Evolutionary conservation across 2,113 vertebrate species (phyloP).

Genomic region (Python bivittatus): DNA sequence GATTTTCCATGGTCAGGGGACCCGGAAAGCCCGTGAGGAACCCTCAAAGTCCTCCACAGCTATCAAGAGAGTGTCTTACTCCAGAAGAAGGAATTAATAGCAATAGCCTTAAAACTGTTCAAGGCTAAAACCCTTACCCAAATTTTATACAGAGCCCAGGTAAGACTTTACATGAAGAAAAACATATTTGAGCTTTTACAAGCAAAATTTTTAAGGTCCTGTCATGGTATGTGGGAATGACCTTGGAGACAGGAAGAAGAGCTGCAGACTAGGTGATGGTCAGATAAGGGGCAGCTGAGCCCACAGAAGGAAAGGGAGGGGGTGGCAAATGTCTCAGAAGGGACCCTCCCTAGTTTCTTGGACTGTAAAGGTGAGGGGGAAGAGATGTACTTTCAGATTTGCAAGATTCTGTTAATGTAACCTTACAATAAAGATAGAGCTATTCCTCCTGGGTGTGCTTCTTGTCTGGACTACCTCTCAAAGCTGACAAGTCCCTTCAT

Average conservation of each 20-base stretch:
- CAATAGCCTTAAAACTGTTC: not conserved
- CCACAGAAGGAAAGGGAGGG: not conserved
- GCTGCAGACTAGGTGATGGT: not conserved
- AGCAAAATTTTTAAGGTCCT: not conserved
- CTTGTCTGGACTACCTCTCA: not conserved
- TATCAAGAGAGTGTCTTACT: not conserved
- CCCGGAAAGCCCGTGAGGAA: not conserved
- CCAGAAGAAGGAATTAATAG: not conserved
- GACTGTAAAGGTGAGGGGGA: not conserved
- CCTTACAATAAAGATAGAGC: not conserved
- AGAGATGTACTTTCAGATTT: not conserved
- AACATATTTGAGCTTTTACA: not conserved
- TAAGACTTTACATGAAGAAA: not conserved
- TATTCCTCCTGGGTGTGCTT: not conserved
- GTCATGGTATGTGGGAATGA: not conserved
- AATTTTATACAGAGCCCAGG: not conserved
- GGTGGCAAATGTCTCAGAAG: not conserved
- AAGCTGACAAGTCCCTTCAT: not conserved
- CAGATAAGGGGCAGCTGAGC: not conserved
- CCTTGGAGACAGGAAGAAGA: not conserved
- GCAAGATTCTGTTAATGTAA: not conserved
- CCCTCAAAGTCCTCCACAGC: not conserved
- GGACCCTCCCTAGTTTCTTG: not conserved
- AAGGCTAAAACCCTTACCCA: not conserved
- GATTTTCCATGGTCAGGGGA: not conserved